Percentiles rank a stretch among this genome's conserved stretches.
Evolutionary conservation across 1,140 invertebrate genomes (phyloP).

Genomic region (Venturia canescens): DNA sequence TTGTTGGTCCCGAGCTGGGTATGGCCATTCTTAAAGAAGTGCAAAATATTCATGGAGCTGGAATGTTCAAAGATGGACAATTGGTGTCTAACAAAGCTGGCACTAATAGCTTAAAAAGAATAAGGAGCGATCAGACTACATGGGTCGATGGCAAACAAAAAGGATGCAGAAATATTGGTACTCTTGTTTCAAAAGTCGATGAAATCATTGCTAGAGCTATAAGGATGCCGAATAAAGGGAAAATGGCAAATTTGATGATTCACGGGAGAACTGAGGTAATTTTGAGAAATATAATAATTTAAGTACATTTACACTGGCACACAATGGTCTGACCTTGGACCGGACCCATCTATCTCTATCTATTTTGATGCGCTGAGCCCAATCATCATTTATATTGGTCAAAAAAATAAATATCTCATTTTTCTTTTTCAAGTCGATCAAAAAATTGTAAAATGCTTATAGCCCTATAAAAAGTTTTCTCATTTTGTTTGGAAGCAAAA

Average conservation of each 20-base stretch:
- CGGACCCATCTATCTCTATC: too few relatives aligned
- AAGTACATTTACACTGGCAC: neutral
- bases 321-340: too few relatives aligned
- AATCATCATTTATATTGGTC: too few relatives aligned
- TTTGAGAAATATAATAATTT: constrained; percentile 9
- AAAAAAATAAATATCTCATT: too few relatives aligned
- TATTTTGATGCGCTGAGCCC: too few relatives aligned
- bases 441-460: too few relatives aligned
- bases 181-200: constrained; percentile 90
- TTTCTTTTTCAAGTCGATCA: too few relatives aligned
- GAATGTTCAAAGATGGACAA: constrained; percentile 90
- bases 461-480: too few relatives aligned
- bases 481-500: too few relatives aligned
- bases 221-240: constrained; percentile 87
- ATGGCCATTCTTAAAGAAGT: constrained; percentile 90
- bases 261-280: constrained; percentile 93
- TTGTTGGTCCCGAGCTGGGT: constrained; percentile 88
- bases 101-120: constrained; percentile 83
- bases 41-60: constrained; percentile 85
- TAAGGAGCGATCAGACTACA: constrained; percentile 92
- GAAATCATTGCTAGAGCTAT: constrained; percentile 86
- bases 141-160: constrained; percentile 93
- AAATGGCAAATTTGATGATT: constrained; percentile 90
- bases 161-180: constrained; percentile 88
- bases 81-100: constrained; percentile 83